Conservation (phyloP, 30 jellyfish, hydroid and myxozoan genomes). For the Aurelia coerulea region DNA sequence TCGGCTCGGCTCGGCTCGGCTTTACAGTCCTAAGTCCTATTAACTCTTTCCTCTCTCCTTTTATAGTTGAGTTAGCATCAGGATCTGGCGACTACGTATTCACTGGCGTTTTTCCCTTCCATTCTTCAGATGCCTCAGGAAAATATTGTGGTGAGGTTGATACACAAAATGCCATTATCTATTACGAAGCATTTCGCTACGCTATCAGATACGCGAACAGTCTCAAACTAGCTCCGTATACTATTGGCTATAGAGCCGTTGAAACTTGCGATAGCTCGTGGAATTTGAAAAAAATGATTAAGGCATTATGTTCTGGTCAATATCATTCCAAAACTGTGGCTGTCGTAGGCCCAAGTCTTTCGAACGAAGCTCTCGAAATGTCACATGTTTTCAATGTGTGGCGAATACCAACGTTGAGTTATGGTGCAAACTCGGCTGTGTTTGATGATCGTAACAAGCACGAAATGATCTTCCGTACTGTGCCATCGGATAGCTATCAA, state of each 20-base stretch:
- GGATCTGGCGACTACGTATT: slow-evolving; percentile 42
- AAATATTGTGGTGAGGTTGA: slow-evolving; percentile 58
- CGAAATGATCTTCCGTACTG: slow-evolving; percentile 52
- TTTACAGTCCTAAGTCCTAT: no score
- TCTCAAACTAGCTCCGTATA: slow-evolving; percentile 2
- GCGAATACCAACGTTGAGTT: slow-evolving; percentile 34
- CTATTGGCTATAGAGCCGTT: slow-evolving; percentile 38
- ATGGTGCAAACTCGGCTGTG: slow-evolving; percentile 43
- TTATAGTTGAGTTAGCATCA: slow-evolving; percentile 12
- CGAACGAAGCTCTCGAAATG: slow-evolving; percentile 61
- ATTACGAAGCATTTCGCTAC: slow-evolving; percentile 75
- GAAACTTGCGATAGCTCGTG: slow-evolving; percentile 65
- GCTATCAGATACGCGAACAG: slow-evolving; percentile 43
- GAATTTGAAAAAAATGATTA: slow-evolving; percentile 3
- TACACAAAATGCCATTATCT: slow-evolving; percentile 50
- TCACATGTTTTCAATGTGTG: slow-evolving; percentile 63
- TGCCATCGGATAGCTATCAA: slow-evolving; percentile 69
- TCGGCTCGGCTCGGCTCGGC: no score
- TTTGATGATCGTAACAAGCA: slow-evolving; percentile 35
- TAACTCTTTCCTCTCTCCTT: no score
- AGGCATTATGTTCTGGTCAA: slow-evolving; percentile 8
- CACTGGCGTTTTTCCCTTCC: slow-evolving; percentile 49
- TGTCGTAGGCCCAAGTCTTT: slow-evolving; percentile 57
- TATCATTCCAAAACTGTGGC: slow-evolving; percentile 4
- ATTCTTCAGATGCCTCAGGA: slow-evolving; percentile 54